Base-by-base conservation (phyloP, 2,888 invertebrate genomes). In the Morinoia aosen region DNA sequence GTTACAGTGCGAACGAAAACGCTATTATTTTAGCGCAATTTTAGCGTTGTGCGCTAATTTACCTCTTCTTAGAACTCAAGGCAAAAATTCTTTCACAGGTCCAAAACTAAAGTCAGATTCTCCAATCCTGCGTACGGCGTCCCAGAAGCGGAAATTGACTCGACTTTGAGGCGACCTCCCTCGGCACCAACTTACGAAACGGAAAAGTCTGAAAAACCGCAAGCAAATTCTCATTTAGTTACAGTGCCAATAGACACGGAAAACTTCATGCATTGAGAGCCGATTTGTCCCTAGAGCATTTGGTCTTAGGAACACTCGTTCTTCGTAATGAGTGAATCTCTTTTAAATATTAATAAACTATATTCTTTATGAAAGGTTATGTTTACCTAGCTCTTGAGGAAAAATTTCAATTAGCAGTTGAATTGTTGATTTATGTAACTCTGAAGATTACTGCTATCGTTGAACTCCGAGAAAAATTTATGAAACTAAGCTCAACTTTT, bases 71-170 rank as follows among this genome's bases (percentile, higher is more conserved):
- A n/a, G n/a, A n/a, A n/a, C n/a, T n/a, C n/a, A n/a, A n/a, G n/a
- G n/a, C n/a, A n/a, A n/a, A 48, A 48, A 48, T 33, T 40, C 39
- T 33, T 90, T 90, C 48, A n/a, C 61, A 95, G 95, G 16, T 40
- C 61, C 0, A 95, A 95, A 64, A 61, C 58, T 12, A 10, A 95
- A 64, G 64, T 95, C 3, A 14, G 40, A 16, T 95, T 95, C 40
- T 40, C 95, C 12, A 95, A 95, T 33, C 95, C 95, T 16, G 95
- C 95, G 58, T 95, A 61, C 64, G 95, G 95, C 40, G 95, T 64
- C 12, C 95, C 95, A n/a, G 57, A 64, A 39, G 64, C 56, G n/a
- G 95, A 95, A 64, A 95, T 95, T 40, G 95, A 95, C 64, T 61
- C 40, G 4, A 95, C 64, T 25, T 58, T 95, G 93, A 56, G 93